phyloP scores from a whole-genome alignment of 1,140 invertebrate species.

The Triops cancriformis region DNA sequence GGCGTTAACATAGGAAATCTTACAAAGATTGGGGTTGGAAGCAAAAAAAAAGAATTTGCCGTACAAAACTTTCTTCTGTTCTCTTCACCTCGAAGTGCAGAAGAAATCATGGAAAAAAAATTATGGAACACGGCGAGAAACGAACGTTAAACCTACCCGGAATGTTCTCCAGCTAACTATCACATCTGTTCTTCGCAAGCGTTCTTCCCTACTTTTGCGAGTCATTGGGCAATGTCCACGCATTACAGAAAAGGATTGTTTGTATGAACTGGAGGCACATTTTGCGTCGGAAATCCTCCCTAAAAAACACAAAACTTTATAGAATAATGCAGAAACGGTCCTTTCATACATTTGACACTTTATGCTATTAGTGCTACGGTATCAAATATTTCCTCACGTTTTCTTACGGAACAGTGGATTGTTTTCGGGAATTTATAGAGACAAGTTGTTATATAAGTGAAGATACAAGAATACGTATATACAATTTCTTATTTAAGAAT shows the following conservation, averaged over 20 bases:
- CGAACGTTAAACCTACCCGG: not conserved
- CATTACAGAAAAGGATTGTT: not conserved
- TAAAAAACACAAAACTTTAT: not conserved
- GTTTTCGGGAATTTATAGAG: no score
- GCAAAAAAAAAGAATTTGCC: not conserved
- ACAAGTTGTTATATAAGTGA: no score
- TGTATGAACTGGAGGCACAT: not conserved
- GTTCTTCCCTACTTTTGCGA: not conserved
- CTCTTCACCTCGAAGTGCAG: not conserved
- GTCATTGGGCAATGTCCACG: not conserved
- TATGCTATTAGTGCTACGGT: no score
- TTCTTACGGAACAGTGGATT: no score
- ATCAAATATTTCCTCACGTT: no score
- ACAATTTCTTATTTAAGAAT: no score
- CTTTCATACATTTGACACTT: no score
- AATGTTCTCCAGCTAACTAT: conserved; percentile 14
- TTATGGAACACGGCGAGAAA: not conserved
- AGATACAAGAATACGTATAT: no score
- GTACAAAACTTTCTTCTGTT: not conserved
- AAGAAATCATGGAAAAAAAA: not conserved
- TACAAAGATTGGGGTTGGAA: not conserved
- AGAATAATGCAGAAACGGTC: no score
- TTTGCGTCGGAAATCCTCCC: not conserved
- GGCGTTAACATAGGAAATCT: not conserved
- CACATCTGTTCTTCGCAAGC: not conserved